These are phyloP conservation scores for Lycaon pictus DNA, from an alignment of 2,113 vertebrate species.

Conservation along the genomic window DNA sequence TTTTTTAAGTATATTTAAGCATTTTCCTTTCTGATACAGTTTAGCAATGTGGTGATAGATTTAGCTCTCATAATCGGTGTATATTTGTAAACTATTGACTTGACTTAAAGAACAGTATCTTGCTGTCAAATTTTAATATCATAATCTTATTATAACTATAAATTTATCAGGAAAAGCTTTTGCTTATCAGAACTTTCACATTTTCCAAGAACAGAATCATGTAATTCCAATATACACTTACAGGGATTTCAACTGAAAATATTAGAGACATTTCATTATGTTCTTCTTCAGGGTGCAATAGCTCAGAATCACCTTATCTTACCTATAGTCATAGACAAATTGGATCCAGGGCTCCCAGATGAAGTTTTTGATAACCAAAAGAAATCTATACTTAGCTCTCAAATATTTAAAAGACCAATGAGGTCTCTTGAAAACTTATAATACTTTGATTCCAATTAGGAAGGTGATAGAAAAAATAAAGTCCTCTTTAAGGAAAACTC, in stretches of 20 bases:
- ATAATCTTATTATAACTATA: constrained; percentile 53
- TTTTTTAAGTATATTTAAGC: constrained; percentile 57
- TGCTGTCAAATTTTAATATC: constrained; percentile 69
- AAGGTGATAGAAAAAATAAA: constrained; percentile 69
- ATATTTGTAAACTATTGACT: constrained; percentile 73
- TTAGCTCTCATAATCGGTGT: constrained; percentile 68
- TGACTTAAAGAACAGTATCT: constrained; percentile 68
- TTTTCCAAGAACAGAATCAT: constrained; percentile 60
- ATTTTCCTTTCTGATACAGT: constrained; percentile 71
- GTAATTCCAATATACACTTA: constrained; percentile 71
- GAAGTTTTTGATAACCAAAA: constrained; percentile 68
- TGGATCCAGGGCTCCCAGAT: constrained; percentile 36
- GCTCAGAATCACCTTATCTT: neutral
- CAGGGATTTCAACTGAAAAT: constrained; percentile 41
- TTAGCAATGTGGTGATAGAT: constrained; percentile 65
- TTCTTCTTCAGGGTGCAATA: neutral
- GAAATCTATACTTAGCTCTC: constrained; percentile 54
- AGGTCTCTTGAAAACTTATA: constrained; percentile 60
- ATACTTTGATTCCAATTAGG: constrained; percentile 68
- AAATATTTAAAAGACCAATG: constrained; percentile 68
- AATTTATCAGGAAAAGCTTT: constrained; percentile 70
- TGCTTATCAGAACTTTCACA: constrained; percentile 59
- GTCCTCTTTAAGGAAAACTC: constrained; percentile 62
- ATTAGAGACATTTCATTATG: constrained; percentile 62
- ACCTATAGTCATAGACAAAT: constrained; percentile 35